These are phyloP conservation scores for Drosophila heteroneura DNA, from an alignment of 2,888 invertebrate genomes.

Conservation along the genomic window DNA sequence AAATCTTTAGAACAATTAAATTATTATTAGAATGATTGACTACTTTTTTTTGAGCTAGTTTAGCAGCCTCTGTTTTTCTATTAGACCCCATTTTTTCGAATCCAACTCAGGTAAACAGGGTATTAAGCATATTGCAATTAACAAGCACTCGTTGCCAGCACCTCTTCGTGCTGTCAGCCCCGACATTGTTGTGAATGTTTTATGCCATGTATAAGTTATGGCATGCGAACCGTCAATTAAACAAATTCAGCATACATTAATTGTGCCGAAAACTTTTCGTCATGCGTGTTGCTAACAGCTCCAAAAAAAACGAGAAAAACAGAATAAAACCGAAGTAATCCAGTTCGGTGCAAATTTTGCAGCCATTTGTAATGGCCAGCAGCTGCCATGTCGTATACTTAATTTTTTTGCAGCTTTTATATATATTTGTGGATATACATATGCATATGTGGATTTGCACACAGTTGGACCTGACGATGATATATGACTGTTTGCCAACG, in stretches of 20 bases:
- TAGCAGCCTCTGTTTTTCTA: too few relatives aligned
- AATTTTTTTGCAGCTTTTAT: slow-evolving; percentile 39
- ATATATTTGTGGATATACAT: not conserved
- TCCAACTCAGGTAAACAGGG: slow-evolving; percentile 7
- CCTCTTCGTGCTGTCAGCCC: not conserved
- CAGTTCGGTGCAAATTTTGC: slow-evolving; percentile 43
- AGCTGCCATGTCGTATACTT: slow-evolving; percentile 62
- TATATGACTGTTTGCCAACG: slow-evolving; percentile 69
- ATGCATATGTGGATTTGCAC: slow-evolving; percentile 21
- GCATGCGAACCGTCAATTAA: slow-evolving; percentile 79
- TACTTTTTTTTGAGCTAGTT: too few relatives aligned
- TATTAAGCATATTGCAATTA: slow-evolving; percentile 51
- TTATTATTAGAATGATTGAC: not conserved
- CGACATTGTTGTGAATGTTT: not conserved
- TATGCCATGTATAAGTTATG: slow-evolving; percentile 54
- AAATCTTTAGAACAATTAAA: not conserved
- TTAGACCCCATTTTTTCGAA: not conserved
- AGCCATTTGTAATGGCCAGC: slow-evolving; percentile 60
- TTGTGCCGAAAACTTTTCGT: slow-evolving; percentile 70
- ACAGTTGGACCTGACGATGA: slow-evolving; percentile 78
- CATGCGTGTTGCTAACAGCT: slow-evolving; percentile 44
- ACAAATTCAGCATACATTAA: slow-evolving; percentile 78
- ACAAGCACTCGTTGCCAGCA: slow-evolving; percentile 41
- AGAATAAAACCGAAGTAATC: slow-evolving; percentile 6
- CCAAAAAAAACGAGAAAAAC: not conserved